Percentiles rank a stretch among this genome's conserved stretches.
Conservation (phyloP, 2,113 vertebrate genomes). For the Gavialis gangeticus region DNA sequence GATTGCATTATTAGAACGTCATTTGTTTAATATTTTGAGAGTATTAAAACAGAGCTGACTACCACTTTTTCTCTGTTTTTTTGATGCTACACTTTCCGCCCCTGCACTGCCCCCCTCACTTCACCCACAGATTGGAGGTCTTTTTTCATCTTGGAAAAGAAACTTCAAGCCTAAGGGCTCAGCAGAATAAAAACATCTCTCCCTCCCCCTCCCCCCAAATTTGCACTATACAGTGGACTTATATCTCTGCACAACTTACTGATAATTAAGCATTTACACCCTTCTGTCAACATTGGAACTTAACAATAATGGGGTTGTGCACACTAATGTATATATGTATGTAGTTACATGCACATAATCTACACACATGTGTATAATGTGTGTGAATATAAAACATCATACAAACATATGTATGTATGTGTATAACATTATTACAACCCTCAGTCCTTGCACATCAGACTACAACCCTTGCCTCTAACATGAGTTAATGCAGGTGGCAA, state of each 20-base stretch:
- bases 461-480: neutral
- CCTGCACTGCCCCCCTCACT: constrained; percentile 27
- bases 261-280: too few species aligned
- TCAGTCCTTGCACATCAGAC: fast-evolving
- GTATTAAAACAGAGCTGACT: constrained; percentile 48
- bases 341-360: too few species aligned
- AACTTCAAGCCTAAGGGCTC: constrained; percentile 43
- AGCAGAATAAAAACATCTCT: neutral
- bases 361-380: too few species aligned
- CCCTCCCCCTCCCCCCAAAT: neutral
- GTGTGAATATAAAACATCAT: too few species aligned
- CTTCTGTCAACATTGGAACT: neutral
- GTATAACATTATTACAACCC: too few species aligned
- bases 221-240: neutral
- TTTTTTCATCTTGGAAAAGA: constrained; percentile 65
- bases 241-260: too few species aligned
- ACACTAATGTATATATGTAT: neutral
- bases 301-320: neutral
- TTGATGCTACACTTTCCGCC: constrained; percentile 54
- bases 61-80: constrained; percentile 11
- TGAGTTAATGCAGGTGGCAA: neutral
- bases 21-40: neutral
- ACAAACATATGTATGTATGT: too few species aligned
- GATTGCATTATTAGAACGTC: constrained; percentile 4
- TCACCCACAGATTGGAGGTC: constrained; percentile 68